Base-by-base conservation (phyloP, 2,113 vertebrate species). In the Artemisiospiza belli region DNA sequence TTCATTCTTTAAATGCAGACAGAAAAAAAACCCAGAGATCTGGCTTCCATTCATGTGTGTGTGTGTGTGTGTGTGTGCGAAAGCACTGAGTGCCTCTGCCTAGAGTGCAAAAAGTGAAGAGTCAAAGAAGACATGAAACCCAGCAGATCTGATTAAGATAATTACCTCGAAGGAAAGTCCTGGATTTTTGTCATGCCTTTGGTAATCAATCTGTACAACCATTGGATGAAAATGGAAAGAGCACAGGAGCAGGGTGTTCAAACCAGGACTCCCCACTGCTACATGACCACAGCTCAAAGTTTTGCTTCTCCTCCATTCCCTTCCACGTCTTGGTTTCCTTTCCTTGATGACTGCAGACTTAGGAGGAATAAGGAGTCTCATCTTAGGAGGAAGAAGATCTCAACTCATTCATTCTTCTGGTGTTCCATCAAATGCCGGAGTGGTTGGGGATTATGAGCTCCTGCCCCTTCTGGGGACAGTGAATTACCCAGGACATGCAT, bases 11-110 rank as follows among this genome's bases (percentile, higher is more conserved):
- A 64, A 78, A 67, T 18, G 12, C 8, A 92, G 23, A 55, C 8
- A 69, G 15, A 19, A 58, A 57, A 57, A 44, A 49, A 0, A 1
- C 33, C 0, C 10, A 69, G 30, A 81, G 5, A 15, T 22, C 52
- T 17, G 8, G 1, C 12, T 55, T 49, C 17, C 15, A 12, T 37
- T 57, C 1, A 12, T 49, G 2, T 14, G 5, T 19, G 11, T 33
- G 9, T 39, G 9, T 64, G 10, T 52, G 37, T 79, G 37, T 37
- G 44, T 41, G 35, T 43, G 8, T 13, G 1, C 33, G 51, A 81
- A 83, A 61, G 3, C 9, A 31, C 2, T 23, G 21, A 33, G 7
- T 59, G 21, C 5, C 12, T 22, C 39, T 89, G 18, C 15, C 47
- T 61, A 57, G 43, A 73, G 49, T n/a, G 25, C 1, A 51, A 58